These are phyloP conservation scores for Hypolimnas misippus DNA, from an alignment of 2,888 invertebrate genomes.

Conservation along the genomic window DNA sequence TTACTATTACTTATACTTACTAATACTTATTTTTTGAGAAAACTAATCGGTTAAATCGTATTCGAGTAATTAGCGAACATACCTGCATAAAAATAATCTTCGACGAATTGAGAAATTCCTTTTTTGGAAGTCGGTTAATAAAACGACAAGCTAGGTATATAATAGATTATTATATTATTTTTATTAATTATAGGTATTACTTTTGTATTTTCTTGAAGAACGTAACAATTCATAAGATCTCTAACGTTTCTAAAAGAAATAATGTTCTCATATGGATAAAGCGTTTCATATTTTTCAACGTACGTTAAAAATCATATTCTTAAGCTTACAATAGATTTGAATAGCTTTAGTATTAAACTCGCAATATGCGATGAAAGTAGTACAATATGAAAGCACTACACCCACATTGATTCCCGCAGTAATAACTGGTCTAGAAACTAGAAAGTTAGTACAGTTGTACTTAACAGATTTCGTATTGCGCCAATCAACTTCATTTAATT, in stretches of 20 bases:
- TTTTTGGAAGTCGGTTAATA: too few species aligned
- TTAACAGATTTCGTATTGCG: slow-evolving; percentile 24
- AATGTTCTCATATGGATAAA: neutral
- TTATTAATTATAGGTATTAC: too few species aligned
- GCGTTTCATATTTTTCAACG: neutral
- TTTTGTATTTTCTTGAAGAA: too few species aligned
- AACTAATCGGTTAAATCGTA: too few species aligned
- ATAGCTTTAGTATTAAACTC: slow-evolving; percentile 18
- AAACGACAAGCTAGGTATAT: too few species aligned
- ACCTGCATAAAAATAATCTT: too few species aligned
- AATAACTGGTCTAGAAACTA: slow-evolving; percentile 38
- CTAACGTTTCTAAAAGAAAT: neutral
- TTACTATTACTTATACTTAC: too few species aligned
- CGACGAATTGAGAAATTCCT: too few species aligned
- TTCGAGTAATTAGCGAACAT: too few species aligned
- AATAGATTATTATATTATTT: too few species aligned
- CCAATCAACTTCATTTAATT: neutral
- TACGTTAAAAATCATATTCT: neutral
- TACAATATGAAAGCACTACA: slow-evolving; percentile 32
- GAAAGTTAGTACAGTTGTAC: slow-evolving; percentile 31
- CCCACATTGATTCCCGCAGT: slow-evolving; percentile 30
- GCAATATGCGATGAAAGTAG: slow-evolving; percentile 30
- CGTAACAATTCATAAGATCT: too few species aligned
- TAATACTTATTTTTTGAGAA: too few species aligned
- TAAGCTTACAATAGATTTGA: neutral